A percentile compares a stretch with the other conserved stretches of the same genome.
phyloP scores from a whole-genome alignment of 2,797 vertebrate genomes.

The Anguilla obscura region DNA sequence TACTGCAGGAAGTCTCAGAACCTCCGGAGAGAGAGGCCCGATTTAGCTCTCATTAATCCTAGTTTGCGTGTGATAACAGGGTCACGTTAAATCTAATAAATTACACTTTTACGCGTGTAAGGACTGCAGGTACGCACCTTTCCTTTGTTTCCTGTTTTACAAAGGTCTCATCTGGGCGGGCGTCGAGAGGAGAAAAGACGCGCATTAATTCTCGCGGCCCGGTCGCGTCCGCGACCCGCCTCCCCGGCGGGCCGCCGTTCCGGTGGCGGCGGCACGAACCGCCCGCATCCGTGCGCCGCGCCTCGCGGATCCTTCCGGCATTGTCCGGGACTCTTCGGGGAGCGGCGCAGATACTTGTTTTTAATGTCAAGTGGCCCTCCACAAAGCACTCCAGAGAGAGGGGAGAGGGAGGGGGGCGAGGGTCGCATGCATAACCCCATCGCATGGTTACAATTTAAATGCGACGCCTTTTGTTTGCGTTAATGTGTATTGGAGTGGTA shows the following conservation, averaged over 20 bases:
- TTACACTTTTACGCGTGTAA: constrained; percentile 11
- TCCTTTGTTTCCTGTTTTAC: background rate
- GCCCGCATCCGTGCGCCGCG: background rate
- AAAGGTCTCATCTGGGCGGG: too few species aligned
- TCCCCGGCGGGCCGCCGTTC: background rate
- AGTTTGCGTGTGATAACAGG: constrained; percentile 10
- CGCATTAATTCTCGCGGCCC: background rate
- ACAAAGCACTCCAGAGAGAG: constrained; percentile 57
- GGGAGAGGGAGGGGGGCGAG: constrained; percentile 53
- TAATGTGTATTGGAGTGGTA: constrained; percentile 62
- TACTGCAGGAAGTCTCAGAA: background rate
- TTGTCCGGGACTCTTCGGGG: background rate
- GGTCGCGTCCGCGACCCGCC: background rate
- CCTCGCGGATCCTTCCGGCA: background rate
- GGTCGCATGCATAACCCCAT: constrained; percentile 78
- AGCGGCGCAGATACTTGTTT: background rate
- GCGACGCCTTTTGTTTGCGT: constrained; percentile 71
- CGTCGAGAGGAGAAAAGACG: background rate
- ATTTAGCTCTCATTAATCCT: constrained; percentile 27
- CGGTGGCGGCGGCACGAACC: background rate
- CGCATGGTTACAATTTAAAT: constrained; percentile 70
- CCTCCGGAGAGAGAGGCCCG: background rate
- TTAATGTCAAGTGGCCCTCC: constrained; percentile 7
- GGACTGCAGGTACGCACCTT: constrained; percentile 14
- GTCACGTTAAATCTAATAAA: constrained; percentile 24